Evolutionary conservation across 2,888 invertebrate genomes (phyloP).

Genomic region (Amaurobius ferox): DNA sequence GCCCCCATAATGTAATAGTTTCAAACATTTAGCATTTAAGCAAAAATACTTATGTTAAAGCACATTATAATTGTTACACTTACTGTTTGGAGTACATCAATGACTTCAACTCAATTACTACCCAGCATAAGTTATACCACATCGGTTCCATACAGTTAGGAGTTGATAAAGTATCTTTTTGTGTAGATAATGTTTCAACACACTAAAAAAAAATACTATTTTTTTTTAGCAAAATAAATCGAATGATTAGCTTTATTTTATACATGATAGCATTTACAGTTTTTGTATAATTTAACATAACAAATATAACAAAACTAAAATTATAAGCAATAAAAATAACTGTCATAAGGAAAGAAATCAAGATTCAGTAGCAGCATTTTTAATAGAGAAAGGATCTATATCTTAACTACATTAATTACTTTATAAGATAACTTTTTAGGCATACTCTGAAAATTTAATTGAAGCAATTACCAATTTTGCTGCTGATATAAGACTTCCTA

Average conservation of each 20-base stretch:
- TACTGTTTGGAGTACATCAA: no score
- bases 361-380: neutral
- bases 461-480: neutral
- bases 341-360: neutral
- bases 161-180: no score
- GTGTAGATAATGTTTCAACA: neutral
- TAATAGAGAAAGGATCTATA: neutral
- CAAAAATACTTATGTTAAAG: no score
- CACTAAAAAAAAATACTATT: neutral
- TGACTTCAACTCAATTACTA: no score
- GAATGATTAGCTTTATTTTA: conserved; percentile 65
- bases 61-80: no score
- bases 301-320: neutral
- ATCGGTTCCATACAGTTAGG: no score
- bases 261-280: conserved; percentile 59
- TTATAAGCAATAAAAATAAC: neutral
- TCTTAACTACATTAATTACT: neutral
- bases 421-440: neutral
- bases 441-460: neutral
- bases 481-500: neutral
- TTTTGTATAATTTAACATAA: conserved; percentile 25
- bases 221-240: conserved; percentile 64
- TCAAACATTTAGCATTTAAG: no score
- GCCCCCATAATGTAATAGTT: no score
- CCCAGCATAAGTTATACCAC: no score